Percentiles rank a stretch among this genome's conserved stretches.
Evolutionary conservation across 2,888 invertebrate genomes (phyloP).

Genomic region (Lochmaea crataegi): DNA sequence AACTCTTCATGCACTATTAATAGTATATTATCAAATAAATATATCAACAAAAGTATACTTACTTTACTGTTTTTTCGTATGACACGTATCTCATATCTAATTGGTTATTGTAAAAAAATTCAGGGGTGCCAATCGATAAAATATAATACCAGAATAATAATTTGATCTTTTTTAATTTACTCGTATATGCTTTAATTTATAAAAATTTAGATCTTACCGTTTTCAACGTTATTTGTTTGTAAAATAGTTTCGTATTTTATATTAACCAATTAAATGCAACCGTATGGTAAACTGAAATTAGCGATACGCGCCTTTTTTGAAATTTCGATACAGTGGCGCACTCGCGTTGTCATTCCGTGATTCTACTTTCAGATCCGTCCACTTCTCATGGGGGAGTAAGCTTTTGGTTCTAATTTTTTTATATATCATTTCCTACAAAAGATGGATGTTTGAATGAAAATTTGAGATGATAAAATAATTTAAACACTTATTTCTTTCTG

Average conservation of each 20-base stretch:
- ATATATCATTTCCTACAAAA: background rate
- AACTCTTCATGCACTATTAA: conserved; percentile 22
- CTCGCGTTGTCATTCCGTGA: conserved; percentile 42
- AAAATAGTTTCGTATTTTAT: background rate
- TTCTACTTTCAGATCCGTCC: conserved; percentile 45
- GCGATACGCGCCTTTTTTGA: conserved; percentile 26
- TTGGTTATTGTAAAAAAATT: conserved; percentile 45
- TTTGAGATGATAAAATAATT: background rate
- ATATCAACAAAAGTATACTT: conserved; percentile 3
- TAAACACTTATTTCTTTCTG: background rate
- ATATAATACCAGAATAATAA: background rate
- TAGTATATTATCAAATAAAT: conserved; percentile 17
- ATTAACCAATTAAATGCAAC: background rate
- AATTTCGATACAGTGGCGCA: conserved; percentile 39
- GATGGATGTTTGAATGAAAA: background rate
- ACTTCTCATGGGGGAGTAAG: conserved; percentile 44
- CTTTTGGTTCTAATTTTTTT: background rate
- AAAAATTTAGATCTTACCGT: background rate
- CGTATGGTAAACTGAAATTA: background rate
- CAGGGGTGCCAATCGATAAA: conserved; percentile 18
- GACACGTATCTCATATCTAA: conserved; percentile 52
- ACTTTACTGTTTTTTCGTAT: conserved; percentile 34
- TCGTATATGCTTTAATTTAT: background rate
- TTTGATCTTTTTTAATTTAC: background rate
- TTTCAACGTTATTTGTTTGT: background rate